Conservation (phyloP, 1,140 invertebrate genomes). For the Dermatophagoides farinae region DNA sequence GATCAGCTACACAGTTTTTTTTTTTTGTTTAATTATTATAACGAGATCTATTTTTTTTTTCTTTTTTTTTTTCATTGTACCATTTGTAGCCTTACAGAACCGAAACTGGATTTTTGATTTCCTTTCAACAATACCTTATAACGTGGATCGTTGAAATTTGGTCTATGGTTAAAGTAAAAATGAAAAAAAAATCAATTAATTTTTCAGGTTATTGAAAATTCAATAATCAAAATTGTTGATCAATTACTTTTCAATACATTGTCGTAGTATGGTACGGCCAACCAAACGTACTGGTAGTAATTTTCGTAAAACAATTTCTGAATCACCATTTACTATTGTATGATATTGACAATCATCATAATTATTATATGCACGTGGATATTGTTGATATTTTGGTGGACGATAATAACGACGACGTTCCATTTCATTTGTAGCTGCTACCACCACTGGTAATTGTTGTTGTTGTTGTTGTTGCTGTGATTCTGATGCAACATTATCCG, state of each 20-base stretch:
- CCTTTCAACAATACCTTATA: neutral
- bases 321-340: constrained; percentile 1
- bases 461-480: too few relatives aligned
- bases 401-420: too few relatives aligned
- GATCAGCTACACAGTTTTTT: too few relatives aligned
- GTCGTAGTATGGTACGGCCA: neutral
- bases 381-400: too few relatives aligned
- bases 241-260: neutral
- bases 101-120: constrained; percentile 2
- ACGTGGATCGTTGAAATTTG: neutral
- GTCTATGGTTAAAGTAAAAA: too few relatives aligned
- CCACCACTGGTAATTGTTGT: too few relatives aligned
- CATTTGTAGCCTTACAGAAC: neutral
- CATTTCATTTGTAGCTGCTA: too few relatives aligned
- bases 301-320: neutral
- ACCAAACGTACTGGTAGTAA: neutral
- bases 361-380: neutral
- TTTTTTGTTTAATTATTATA: too few relatives aligned
- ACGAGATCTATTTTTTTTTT: neutral
- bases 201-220: neutral
- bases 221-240: neutral
- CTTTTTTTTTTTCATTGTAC: neutral
- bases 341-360: neutral
- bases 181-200: neutral
- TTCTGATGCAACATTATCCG: too few relatives aligned